phyloP scores from a whole-genome alignment of 2,113 vertebrate genomes.

The Epinephelus lanceolatus region DNA sequence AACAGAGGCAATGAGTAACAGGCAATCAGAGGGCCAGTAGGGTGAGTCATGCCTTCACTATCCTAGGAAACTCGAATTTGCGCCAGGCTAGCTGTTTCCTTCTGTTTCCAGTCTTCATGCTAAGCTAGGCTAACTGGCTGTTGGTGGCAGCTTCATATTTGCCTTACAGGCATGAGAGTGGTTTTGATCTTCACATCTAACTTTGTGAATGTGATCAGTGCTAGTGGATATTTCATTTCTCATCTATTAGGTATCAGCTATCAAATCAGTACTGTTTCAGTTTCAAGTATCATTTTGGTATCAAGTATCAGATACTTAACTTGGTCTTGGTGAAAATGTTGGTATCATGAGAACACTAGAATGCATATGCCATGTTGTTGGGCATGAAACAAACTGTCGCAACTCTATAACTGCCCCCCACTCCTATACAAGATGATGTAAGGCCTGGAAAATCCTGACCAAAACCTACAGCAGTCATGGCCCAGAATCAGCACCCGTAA shows the following conservation, averaged over 20 bases:
- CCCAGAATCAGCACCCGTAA: slow-evolving; percentile 51
- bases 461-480: slow-evolving; percentile 46
- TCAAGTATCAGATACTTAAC: too few relatives aligned
- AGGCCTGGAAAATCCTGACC: slow-evolving; percentile 9
- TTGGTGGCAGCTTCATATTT: not conserved
- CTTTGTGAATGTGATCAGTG: too few relatives aligned
- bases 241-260: too few relatives aligned
- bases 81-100: not conserved
- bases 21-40: too few relatives aligned
- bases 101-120: not conserved
- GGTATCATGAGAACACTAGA: too few relatives aligned
- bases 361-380: not conserved
- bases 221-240: too few relatives aligned
- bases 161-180: not conserved
- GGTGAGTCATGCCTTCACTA: too few relatives aligned
- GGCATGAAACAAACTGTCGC: slow-evolving; percentile 18
- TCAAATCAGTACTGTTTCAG: too few relatives aligned
- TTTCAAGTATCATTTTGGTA: too few relatives aligned
- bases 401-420: not conserved
- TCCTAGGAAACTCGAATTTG: too few relatives aligned
- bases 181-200: not conserved
- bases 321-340: too few relatives aligned
- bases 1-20: too few relatives aligned
- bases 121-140: not conserved
- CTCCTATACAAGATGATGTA: slow-evolving; percentile 19